Conservation (phyloP, 2,888 invertebrate species). For the Pollenia amentaria region DNA sequence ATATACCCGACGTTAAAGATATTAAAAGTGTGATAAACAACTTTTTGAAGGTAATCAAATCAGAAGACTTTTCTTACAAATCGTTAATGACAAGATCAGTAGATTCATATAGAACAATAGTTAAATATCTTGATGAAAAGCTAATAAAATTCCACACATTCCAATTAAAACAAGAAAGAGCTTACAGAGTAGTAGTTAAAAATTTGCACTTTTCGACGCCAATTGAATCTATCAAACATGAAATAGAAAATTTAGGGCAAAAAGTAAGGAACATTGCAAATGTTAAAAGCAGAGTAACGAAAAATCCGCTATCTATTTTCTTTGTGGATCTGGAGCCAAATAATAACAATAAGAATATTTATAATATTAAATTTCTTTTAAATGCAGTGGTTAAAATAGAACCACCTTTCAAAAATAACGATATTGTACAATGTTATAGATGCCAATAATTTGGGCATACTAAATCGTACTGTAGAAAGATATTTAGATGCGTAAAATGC, state of each 20-base stretch:
- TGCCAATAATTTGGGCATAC: conserved; percentile 35
- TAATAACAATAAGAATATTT: conserved; percentile 25
- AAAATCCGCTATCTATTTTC: conserved; percentile 36
- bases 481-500: conserved; percentile 4
- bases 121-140: no score
- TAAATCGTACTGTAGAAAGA: background rate
- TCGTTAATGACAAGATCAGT: no score
- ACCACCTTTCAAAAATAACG: conserved; percentile 29
- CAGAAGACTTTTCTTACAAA: no score
- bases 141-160: no score
- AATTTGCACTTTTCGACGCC: no score
- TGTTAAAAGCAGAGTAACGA: conserved; percentile 18
- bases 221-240: background rate
- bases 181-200: no score
- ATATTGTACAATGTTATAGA: conserved; percentile 21
- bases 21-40: no score
- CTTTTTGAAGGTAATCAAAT: no score
- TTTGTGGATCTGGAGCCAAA: conserved; percentile 39
- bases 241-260: conserved; percentile 28
- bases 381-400: conserved; percentile 40
- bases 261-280: conserved; percentile 29
- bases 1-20: no score
- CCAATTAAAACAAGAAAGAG: no score
- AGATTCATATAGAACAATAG: no score
- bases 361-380: conserved; percentile 12